Percentiles rank a stretch among this genome's conserved stretches.
phyloP scores from a whole-genome alignment of 1,140 invertebrate genomes.

The Drosophila ambigua region DNA sequence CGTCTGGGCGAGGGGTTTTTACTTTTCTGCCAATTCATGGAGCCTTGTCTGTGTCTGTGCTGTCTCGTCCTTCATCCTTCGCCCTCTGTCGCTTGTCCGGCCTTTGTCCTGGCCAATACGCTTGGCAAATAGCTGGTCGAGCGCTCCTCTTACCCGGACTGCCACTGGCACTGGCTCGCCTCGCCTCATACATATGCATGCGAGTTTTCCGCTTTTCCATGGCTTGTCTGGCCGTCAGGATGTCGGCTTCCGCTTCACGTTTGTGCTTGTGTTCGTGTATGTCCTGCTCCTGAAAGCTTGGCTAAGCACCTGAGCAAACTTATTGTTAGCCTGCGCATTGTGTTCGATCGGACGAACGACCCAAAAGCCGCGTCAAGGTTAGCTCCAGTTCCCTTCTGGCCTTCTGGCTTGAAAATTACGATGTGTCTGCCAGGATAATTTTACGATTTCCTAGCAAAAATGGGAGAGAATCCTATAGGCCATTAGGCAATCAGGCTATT shows the following conservation, averaged over 20 bases:
- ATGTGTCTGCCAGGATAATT: conserved; percentile 83
- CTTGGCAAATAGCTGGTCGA: conserved; percentile 74
- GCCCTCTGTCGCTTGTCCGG: conserved; percentile 8
- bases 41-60: conserved; percentile 46
- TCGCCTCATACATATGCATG: conserved; percentile 67
- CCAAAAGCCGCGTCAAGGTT: conserved; percentile 72
- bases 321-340: conserved; percentile 80
- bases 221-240: conserved; percentile 47
- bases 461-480: conserved; percentile 21
- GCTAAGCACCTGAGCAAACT: conserved; percentile 81
- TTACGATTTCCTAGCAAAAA: conserved; percentile 80
- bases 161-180: conserved; percentile 5
- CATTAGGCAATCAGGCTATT: conserved; percentile 71
- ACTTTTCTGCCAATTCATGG: conserved; percentile 71
- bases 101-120: conserved; percentile 71
- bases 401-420: conserved; percentile 63
- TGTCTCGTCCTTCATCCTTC: conserved; percentile 12
- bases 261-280: conserved; percentile 8
- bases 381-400: conserved; percentile 40
- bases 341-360: conserved; percentile 57
- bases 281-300: conserved; percentile 64
- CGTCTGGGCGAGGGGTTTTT: conserved; percentile 58
- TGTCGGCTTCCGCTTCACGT: conserved; percentile 64
- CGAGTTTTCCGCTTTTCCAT: conserved; percentile 79
- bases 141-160: conserved; percentile 7